phyloP scores from a whole-genome alignment of 2,113 vertebrate species.

The Phalacrocorax carbo region DNA sequence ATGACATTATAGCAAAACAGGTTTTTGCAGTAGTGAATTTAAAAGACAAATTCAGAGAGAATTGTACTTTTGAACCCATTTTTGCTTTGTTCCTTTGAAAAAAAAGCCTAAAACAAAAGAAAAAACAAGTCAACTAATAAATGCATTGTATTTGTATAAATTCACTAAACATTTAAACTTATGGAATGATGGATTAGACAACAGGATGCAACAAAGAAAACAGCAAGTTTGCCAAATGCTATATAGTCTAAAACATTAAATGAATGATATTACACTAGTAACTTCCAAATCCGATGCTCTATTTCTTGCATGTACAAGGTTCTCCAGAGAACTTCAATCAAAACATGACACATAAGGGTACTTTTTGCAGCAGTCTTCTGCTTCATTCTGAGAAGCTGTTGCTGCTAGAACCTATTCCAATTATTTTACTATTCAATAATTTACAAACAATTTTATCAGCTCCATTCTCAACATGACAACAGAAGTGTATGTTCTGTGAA shows the following conservation, averaged over 20 bases:
- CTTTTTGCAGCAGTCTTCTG: neutral
- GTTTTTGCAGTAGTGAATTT: neutral
- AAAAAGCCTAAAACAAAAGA: neutral
- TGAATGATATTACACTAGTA: neutral
- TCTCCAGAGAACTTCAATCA: neutral
- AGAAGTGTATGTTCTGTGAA: neutral
- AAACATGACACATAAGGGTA: neutral
- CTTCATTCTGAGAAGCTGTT: neutral
- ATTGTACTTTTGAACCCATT: neutral
- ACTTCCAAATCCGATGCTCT: neutral
- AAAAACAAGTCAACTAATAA: neutral
- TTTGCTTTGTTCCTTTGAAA: neutral
- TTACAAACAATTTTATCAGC: too few species aligned
- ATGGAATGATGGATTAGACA: neutral
- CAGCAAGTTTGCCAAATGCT: neutral
- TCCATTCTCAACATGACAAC: neutral
- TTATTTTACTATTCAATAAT: neutral
- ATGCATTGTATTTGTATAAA: neutral
- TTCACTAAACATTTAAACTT: neutral
- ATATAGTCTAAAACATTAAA: neutral
- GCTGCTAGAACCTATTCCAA: neutral
- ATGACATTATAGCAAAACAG: neutral
- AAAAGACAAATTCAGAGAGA: neutral
- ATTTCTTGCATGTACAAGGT: neutral
- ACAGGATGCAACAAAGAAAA: neutral